Evolutionary conservation across 1,140 invertebrate genomes (phyloP).

Genomic region (Apis dorsata): DNA sequence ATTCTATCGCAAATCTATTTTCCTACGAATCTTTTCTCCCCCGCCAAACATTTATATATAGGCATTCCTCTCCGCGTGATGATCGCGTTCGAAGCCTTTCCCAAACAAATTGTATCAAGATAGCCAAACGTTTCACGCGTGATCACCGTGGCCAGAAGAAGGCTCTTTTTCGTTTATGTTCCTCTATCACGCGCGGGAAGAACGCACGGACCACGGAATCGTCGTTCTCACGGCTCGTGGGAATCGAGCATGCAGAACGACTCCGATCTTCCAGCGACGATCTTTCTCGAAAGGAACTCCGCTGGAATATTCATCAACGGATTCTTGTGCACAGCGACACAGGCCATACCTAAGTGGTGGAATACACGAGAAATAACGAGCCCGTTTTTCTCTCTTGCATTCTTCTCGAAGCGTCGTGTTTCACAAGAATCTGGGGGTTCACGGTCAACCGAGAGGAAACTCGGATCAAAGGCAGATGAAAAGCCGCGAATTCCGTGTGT

Average conservation of each 20-base stretch:
- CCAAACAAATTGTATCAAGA: neutral
- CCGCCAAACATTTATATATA: too few species aligned
- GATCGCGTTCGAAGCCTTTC: neutral
- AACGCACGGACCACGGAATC: slow-evolving; percentile 55
- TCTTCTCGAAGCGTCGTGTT: slow-evolving; percentile 12
- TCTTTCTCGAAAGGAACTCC: slow-evolving; percentile 35
- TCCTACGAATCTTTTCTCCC: too few species aligned
- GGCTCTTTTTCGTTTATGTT: slow-evolving; percentile 61
- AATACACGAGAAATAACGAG: slow-evolving; percentile 2
- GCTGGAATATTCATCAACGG: slow-evolving; percentile 50
- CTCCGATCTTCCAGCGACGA: slow-evolving; percentile 34
- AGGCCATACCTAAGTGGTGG: neutral
- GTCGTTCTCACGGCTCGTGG: slow-evolving; percentile 70
- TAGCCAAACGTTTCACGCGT: neutral
- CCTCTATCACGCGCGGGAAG: slow-evolving; percentile 53
- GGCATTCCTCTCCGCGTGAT: too few species aligned
- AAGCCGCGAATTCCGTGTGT: slow-evolving; percentile 8
- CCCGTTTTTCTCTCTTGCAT: slow-evolving; percentile 20
- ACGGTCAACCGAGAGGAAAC: neutral
- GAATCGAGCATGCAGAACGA: slow-evolving; percentile 53
- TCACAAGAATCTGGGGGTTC: neutral
- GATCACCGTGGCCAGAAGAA: neutral
- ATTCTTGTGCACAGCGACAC: neutral
- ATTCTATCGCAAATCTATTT: too few species aligned
- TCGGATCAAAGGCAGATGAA: neutral